A percentile compares a stretch with the other conserved stretches of the same genome.
phyloP scores from a whole-genome alignment of 2,797 vertebrate genomes.

The Eremophila alpestris region DNA sequence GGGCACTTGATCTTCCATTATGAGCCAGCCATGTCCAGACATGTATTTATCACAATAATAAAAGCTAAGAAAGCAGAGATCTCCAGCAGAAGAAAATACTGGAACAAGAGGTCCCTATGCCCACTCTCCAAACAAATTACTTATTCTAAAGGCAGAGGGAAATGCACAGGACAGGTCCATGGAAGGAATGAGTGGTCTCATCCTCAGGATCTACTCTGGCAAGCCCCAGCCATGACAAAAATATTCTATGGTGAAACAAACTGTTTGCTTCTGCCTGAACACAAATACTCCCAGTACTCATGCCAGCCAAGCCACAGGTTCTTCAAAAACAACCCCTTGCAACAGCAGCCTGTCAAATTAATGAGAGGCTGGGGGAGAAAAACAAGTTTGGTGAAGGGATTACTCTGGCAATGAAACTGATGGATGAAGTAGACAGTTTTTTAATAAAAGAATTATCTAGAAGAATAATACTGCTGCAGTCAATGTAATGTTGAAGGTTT shows the following conservation, averaged over 20 bases:
- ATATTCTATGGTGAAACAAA: not conserved
- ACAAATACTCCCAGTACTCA: not conserved
- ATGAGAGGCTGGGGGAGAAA: not conserved
- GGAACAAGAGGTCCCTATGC: not conserved
- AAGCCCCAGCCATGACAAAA: not conserved
- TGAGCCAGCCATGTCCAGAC: not conserved
- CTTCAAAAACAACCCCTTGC: not conserved
- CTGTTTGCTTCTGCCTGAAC: not conserved
- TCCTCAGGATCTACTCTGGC: not conserved
- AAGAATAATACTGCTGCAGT: not conserved
- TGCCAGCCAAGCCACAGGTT: not conserved
- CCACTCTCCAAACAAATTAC: not conserved
- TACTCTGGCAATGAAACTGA: not conserved
- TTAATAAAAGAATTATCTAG: not conserved
- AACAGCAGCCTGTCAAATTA: not conserved
- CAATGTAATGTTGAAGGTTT: not conserved
- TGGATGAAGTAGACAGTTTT: not conserved
- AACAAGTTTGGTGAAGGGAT: not conserved
- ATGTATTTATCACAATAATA: not conserved
- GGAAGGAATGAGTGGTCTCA: not conserved
- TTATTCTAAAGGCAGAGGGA: not conserved
- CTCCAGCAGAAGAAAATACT: not conserved
- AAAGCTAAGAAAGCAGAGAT: not conserved
- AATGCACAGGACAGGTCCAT: not conserved
- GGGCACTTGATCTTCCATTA: not conserved